These are phyloP conservation scores for Fundulus diaphanus DNA, from an alignment of 2,797 vertebrate species.

Conservation along the genomic window DNA sequence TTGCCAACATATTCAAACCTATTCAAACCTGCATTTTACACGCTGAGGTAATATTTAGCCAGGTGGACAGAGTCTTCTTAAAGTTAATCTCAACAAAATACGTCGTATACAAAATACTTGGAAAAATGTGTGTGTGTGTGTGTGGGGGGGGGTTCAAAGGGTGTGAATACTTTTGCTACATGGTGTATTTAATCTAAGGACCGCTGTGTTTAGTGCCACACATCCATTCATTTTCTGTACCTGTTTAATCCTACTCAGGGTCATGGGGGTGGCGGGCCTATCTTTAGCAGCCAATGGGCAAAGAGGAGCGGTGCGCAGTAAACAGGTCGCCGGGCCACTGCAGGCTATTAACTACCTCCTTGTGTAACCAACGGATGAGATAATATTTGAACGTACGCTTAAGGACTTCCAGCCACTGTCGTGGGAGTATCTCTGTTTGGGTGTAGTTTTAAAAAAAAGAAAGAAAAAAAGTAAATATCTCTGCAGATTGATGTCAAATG, in stretches of 20 bases:
- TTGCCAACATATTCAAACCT: too few species aligned
- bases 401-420: not conserved
- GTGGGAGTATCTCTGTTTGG: not conserved
- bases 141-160: not conserved
- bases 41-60: too few species aligned
- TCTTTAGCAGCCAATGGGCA: conserved; percentile 8
- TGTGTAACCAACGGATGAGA: not conserved
- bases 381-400: not conserved
- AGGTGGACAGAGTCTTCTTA: too few species aligned
- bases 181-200: not conserved
- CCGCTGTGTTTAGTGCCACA: not conserved
- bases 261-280: not conserved
- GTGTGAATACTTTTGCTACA: not conserved
- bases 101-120: not conserved
- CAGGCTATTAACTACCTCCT: not conserved
- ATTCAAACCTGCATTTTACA: too few species aligned
- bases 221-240: conserved; percentile 3
- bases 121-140: not conserved
- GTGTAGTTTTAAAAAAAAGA: too few species aligned
- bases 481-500: not conserved
- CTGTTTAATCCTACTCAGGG: conserved; percentile 2
- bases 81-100: not conserved
- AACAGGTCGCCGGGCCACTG: not conserved
- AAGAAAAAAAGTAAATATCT: not conserved
- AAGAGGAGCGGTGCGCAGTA: not conserved